Evolutionary conservation across 2,797 vertebrate genomes (phyloP).

Genomic region (Crax fasciolata): DNA sequence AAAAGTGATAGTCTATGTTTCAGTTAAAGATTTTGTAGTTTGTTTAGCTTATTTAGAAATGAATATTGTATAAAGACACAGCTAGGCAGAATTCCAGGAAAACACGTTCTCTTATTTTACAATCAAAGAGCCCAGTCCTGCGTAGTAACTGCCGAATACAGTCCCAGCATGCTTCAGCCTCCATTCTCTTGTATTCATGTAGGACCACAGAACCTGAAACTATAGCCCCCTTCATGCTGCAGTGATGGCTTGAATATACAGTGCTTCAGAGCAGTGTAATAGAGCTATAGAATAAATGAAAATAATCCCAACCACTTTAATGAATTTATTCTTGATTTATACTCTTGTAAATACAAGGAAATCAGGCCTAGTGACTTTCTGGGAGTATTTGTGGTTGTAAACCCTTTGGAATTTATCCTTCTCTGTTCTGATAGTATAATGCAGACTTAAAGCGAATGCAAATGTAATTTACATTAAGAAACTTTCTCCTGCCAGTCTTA

Average conservation of each 20-base stretch:
- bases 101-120: not conserved
- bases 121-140: conserved; percentile 12
- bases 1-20: conserved; percentile 32
- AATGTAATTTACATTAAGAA: conserved; percentile 62
- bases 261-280: not conserved
- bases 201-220: not conserved
- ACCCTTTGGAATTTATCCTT: conserved; percentile 38
- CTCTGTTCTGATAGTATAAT: conserved; percentile 23
- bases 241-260: not conserved
- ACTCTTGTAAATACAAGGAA: not conserved
- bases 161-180: not conserved
- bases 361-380: not conserved
- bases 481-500: conserved; percentile 44
- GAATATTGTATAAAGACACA: conserved; percentile 19
- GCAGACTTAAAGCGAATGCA: conserved; percentile 49
- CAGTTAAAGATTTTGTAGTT: conserved; percentile 6
- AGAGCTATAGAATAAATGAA: not conserved
- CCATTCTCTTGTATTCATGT: not conserved
- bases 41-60: conserved; percentile 25
- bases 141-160: not conserved
- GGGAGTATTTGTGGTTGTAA: conserved; percentile 1
- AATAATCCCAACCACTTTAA: conserved; percentile 14
- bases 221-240: not conserved
- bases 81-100: conserved; percentile 42
- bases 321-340: not conserved